Conservation (phyloP, 2,888 invertebrate genomes). For the Galeopsomyia nigrocyanea region DNA sequence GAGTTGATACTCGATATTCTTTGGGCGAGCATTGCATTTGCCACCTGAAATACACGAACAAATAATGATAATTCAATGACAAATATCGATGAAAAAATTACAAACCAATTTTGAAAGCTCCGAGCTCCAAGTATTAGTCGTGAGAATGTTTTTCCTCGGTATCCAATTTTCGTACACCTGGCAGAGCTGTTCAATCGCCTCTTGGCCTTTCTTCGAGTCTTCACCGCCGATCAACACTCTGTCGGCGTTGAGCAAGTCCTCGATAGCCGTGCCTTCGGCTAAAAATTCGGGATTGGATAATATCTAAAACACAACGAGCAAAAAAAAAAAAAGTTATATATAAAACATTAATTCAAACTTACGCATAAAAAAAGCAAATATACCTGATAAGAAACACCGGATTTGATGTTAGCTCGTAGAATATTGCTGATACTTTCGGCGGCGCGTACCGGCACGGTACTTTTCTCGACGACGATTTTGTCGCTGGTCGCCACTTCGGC, state of each 20-base stretch:
- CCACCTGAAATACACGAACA: constrained; percentile 76
- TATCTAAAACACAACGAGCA: constrained; percentile 76
- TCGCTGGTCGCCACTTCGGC: constrained; percentile 89
- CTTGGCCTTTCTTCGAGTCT: constrained; percentile 85
- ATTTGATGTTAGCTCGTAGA: constrained; percentile 91
- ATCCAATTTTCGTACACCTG: constrained; percentile 98
- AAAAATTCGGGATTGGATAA: constrained; percentile 99
- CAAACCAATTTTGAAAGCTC: constrained; percentile 94
- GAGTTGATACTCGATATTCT: constrained; percentile 99
- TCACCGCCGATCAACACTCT: constrained; percentile 97
- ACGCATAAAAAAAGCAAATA: not conserved
- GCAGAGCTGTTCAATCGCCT: constrained; percentile 88
- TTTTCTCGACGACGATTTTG: constrained; percentile 99
- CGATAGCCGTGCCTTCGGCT: constrained; percentile 97
- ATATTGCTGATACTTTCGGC: constrained; percentile 98
- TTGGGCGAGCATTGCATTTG: constrained; percentile 98
- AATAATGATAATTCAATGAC: too few species aligned
- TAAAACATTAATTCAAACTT: too few species aligned
- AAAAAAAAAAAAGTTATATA: too few species aligned
- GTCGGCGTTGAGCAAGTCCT: constrained; percentile 92
- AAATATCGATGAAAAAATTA: not conserved
- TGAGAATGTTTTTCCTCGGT: constrained; percentile 90
- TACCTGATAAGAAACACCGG: constrained; percentile 78
- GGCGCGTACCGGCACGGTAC: constrained; percentile 97
- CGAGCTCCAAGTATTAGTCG: constrained; percentile 99